phyloP scores from a whole-genome alignment of 2,113 vertebrate species.

The Pristiophorus japonicus region DNA sequence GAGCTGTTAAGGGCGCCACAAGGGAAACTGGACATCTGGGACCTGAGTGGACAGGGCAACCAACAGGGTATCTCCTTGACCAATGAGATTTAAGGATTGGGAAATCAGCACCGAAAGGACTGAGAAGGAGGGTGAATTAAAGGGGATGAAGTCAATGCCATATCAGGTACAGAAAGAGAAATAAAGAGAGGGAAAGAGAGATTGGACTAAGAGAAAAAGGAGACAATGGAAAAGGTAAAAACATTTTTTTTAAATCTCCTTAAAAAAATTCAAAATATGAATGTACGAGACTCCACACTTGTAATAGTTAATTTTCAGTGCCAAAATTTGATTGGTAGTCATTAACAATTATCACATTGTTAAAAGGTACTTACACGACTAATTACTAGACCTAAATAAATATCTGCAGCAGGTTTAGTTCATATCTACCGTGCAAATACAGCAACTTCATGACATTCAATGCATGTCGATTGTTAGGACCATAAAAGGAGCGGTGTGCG shows the following conservation, averaged over 20 bases:
- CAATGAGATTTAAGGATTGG: neutral
- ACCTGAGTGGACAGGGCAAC: too few relatives aligned
- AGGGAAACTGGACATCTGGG: neutral
- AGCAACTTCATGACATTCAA: neutral
- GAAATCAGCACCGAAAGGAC: neutral
- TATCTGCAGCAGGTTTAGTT: neutral
- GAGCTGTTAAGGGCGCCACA: neutral
- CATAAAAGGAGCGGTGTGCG: too few relatives aligned
- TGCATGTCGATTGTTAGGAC: too few relatives aligned
- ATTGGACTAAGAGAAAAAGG: neutral
- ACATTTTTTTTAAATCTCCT: neutral
- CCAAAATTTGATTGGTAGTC: neutral
- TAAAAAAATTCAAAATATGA: neutral
- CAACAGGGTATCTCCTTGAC: neutral
- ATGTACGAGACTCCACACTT: neutral
- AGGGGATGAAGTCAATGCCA: too few relatives aligned
- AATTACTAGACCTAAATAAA: neutral
- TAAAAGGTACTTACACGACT: neutral
- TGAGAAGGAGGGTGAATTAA: neutral
- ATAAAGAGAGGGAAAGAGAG: neutral
- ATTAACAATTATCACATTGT: neutral
- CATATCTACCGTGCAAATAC: neutral
- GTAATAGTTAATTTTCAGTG: neutral
- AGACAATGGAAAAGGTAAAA: neutral
- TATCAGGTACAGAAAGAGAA: neutral